A percentile compares a stretch with the other conserved stretches of the same genome.
Conservation (phyloP, 2,888 invertebrate genomes). For the Cosmopolites sordidus region DNA sequence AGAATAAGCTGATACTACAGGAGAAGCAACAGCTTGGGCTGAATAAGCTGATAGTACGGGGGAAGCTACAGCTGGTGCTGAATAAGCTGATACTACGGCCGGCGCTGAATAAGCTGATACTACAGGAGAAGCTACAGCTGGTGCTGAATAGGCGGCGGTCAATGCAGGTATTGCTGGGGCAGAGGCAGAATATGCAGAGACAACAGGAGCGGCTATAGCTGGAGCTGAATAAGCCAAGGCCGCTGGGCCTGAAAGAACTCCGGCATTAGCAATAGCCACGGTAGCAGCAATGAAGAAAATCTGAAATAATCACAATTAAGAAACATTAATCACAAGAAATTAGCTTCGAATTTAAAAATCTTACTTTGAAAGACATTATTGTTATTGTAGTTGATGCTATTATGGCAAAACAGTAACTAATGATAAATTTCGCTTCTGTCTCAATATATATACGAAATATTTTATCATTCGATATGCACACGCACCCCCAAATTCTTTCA, state of each 20-base stretch:
- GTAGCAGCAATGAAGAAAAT: constrained; percentile 55
- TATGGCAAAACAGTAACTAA: not conserved
- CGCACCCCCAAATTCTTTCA: no score
- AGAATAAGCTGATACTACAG: constrained; percentile 12
- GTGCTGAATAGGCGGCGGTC: constrained; percentile 8
- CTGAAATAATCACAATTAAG: constrained; percentile 37
- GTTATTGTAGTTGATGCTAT: constrained; percentile 5
- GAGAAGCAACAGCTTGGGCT: constrained; percentile 2
- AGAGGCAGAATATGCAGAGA: constrained; percentile 15
- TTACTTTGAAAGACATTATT: constrained; percentile 15
- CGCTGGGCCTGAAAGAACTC: constrained; percentile 46
- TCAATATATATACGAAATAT: not conserved
- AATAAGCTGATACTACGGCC: constrained; percentile 7
- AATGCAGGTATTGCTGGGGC: not conserved
- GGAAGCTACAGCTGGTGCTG: constrained; percentile 8
- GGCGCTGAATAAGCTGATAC: constrained; percentile 11
- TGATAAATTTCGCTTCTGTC: not conserved
- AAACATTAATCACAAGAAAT: not conserved
- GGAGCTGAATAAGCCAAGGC: constrained; percentile 30
- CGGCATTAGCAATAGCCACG: constrained; percentile 59
- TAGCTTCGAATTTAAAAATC: constrained; percentile 1
- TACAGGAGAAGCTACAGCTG: constrained; percentile 4
- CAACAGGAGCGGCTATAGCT: constrained; percentile 9
- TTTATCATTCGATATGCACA: not conserved
- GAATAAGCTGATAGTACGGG: constrained; percentile 19